Base-by-base conservation (phyloP, 2,113 vertebrate species). In the Todiramphus saurophagus region DNA sequence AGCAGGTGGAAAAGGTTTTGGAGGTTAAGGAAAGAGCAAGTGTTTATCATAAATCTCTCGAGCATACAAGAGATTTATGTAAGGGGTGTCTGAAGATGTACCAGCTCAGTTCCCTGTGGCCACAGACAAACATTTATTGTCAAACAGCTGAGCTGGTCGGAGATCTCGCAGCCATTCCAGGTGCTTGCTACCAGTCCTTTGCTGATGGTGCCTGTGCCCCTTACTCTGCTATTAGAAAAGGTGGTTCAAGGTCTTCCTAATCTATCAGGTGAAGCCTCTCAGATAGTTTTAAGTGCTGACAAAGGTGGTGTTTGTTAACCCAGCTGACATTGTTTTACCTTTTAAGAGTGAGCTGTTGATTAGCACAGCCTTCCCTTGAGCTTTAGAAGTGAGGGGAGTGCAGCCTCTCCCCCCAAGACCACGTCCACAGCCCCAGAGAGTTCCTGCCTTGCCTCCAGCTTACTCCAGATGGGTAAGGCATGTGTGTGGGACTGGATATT, bases 11-110 rank as follows among this genome's bases (percentile, higher is more conserved):
- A 96, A 93, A 95, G 69, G 89, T 73, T 97, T 93, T 93, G 84
- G 78, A 96, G 84, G 89, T 93, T 94, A 96, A 95, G 89, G 70
- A 85, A 91, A 93, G 94, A 96, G 91, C 93, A 97, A 96, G 74
- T 96, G 95, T 89, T 96, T 96, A 91, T 87, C 89, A 93, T 97
- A 96, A 97, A 97, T 96, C 96, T 96, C 93, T 79, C 35, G 44
- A 66, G 89, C 12, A 62, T 72, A 68, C 48, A 37, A 82, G 87
- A 95, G 80, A 96, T 95, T 96, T 92, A 96, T 87, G 60, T 39
- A 68, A 68, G 87, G 78, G 95, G 64, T 94, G 87, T 79, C 87
- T 94, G 93, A 93, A 91, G 95, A 94, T 60, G 91, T 56, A 94
- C 69, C 84, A 97, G 94, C 89, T 91, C 77, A 25, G 62, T 91